Percentiles rank a stretch among this genome's conserved stretches.
Evolutionary conservation across 2,888 invertebrate species (phyloP).

Genomic region (Cremastobaeus sp.): DNA sequence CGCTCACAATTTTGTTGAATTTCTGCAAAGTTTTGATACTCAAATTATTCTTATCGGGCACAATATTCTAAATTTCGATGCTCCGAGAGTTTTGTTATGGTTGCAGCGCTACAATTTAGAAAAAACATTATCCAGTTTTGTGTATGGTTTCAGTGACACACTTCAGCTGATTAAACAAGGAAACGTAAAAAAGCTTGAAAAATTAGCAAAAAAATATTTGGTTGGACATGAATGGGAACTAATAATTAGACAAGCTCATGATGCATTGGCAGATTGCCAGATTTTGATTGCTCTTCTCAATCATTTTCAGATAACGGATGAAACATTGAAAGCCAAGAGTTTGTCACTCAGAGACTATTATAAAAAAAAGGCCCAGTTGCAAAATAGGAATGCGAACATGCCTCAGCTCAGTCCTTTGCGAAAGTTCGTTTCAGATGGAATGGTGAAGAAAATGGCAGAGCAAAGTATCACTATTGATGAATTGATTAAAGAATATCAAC

Average conservation of each 20-base stretch:
- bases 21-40: background rate
- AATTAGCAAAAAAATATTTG: conserved; percentile 3
- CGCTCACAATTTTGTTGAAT: background rate
- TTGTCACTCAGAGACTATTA: background rate
- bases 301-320: background rate
- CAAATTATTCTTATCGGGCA: conserved; percentile 14
- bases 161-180: conserved; percentile 9
- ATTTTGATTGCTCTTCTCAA: background rate
- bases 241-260: background rate
- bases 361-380: background rate
- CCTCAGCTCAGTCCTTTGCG: background rate
- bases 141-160: conserved; percentile 10
- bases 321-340: background rate
- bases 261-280: conserved; percentile 20
- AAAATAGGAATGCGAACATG: background rate
- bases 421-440: background rate
- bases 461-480: background rate
- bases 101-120: background rate
- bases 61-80: conserved; percentile 15
- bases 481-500: background rate
- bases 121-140: background rate
- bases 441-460: background rate
- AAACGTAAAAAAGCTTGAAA: conserved; percentile 7
- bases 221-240: background rate
- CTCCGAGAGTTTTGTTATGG: background rate